phyloP scores from a whole-genome alignment of 2,888 invertebrate species.

The Oscheius sp. region DNA sequence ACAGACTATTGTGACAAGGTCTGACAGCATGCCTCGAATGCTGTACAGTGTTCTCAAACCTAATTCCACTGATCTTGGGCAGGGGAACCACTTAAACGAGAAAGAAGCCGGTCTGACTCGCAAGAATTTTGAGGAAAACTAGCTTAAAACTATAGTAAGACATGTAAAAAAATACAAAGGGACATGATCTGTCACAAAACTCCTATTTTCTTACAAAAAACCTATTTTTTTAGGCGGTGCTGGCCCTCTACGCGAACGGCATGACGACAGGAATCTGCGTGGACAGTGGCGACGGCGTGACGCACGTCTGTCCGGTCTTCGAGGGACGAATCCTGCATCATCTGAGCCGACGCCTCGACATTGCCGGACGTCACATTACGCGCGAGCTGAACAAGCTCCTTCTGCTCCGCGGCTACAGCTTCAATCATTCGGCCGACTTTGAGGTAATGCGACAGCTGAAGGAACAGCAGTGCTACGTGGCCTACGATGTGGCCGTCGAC shows the following conservation, averaged over 20 bases:
- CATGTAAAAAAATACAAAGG: no score
- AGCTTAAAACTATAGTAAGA: no score
- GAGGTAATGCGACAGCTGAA: slow-evolving; percentile 98
- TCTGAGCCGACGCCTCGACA: slow-evolving; percentile 91
- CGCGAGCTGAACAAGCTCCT: slow-evolving; percentile 95
- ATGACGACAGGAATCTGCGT: slow-evolving; percentile 97
- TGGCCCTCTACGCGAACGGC: slow-evolving; percentile 80
- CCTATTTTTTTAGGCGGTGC: slow-evolving; percentile 74
- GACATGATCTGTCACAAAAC: no score
- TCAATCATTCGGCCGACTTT: slow-evolving; percentile 99
- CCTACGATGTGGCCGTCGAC: slow-evolving; percentile 97
- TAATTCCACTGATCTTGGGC: no score
- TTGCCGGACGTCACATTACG: slow-evolving; percentile 97
- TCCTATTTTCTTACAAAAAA: no score
- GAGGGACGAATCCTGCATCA: slow-evolving; percentile 92
- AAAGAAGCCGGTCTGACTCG: no score
- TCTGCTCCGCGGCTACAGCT: slow-evolving; percentile 93
- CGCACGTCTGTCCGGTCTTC: slow-evolving; percentile 98
- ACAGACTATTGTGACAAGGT: no score
- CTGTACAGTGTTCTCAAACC: no score
- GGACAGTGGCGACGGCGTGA: slow-evolving; percentile 93
- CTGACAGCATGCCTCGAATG: no score
- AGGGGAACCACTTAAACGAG: no score
- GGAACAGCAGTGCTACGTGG: slow-evolving; percentile 97
- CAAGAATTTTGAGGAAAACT: no score